These are phyloP conservation scores for Platyrinchus mystaceus DNA, from an alignment of 2,797 vertebrate genomes.

Conservation along the genomic window DNA sequence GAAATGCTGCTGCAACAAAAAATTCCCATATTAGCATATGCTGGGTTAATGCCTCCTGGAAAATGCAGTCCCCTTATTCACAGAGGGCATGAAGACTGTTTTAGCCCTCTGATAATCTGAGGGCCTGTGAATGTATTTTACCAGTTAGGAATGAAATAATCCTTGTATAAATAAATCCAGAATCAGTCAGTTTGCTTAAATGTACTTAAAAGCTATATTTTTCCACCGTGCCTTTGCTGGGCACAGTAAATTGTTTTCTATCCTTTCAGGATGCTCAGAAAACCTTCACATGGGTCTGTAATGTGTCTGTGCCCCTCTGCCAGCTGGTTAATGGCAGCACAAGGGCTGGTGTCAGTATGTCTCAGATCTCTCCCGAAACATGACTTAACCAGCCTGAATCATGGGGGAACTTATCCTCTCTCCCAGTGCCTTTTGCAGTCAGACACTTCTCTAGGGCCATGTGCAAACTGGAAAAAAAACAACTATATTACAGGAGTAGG, in stretches of 20 bases:
- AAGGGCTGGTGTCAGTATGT: background rate
- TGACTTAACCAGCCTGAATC: background rate
- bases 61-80: background rate
- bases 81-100: background rate
- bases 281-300: background rate
- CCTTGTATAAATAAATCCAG: background rate
- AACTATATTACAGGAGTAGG: background rate
- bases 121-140: background rate
- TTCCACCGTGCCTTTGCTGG: background rate
- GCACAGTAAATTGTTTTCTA: background rate
- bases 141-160: background rate
- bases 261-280: background rate
- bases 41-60: background rate
- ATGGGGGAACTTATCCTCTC: background rate
- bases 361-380: background rate
- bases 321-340: background rate
- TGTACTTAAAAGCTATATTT: background rate
- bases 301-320: background rate
- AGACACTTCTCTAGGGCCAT: background rate
- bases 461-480: background rate
- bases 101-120: background rate
- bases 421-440: background rate
- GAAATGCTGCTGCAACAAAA: background rate
- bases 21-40: background rate
- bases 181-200: background rate